Base-by-base conservation (phyloP, 2,113 vertebrate species). In the Proterorhinus semilunaris region DNA sequence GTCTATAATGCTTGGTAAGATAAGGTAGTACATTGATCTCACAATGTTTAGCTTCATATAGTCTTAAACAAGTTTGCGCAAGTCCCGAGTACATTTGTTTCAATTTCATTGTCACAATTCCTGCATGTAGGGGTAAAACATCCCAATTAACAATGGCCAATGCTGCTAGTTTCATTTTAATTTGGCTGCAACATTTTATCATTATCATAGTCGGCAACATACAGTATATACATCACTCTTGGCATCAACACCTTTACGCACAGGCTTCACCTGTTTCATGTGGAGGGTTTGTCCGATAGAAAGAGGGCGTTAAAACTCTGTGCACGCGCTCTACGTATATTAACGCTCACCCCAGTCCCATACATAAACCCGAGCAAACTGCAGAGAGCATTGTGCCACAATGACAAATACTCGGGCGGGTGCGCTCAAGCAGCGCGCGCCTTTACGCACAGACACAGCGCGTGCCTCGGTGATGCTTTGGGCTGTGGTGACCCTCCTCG, bases 321-420 rank as follows among this genome's bases (percentile, higher is more conserved):
- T 10, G 21, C 46, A 69, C 17, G 0, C 13, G 7, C 57, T 62
- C 53, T 3, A 10, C 44, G 71, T 73, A 54, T 54, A 63, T 36
- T 57, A 9, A 67, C 53, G 48, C 51, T 27, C 46, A 45, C 54
- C 9, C 63, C 57, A n/a, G 11, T 49, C 51, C 44, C n/a, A 1
- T 48, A 67, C 50, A 75, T 81, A 79, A 80, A 80, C 3, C 21
- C 53, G 79, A 76, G 85, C 64, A 75, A 84, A 78, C 48, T 66
- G 43, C 45, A 50, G 55, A 8, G 57, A 10, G 72, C 74, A 82
- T 68, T 73, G 36, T 84, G 75, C 44, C 75, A 82, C 59, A 69
- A 95, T 91, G 89, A 85, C 75, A 66, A 82, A 90, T n/a, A 74
- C 54, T 49, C n/a, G 51, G 21, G 17, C 53, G 69, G 65, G 36